Conservation (phyloP, 2,113 vertebrate species). For the Axis porcinus region DNA sequence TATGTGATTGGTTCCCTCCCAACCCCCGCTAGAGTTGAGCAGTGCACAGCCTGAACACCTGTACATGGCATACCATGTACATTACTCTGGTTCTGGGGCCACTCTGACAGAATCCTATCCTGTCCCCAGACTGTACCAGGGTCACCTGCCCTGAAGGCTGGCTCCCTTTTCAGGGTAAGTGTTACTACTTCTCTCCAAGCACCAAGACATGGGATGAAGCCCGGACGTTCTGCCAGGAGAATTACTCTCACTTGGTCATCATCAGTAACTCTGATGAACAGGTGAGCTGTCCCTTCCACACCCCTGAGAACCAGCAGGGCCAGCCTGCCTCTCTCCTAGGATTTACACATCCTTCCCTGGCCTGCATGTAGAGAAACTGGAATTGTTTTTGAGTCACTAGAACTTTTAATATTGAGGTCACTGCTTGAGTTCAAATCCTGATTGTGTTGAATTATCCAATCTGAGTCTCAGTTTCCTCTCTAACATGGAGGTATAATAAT, state of each 20-base stretch:
- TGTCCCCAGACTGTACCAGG: background rate
- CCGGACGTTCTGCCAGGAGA: conserved; percentile 57
- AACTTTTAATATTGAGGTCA: background rate
- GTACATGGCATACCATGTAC: background rate
- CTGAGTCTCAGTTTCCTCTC: background rate
- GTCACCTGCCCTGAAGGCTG: conserved; percentile 51
- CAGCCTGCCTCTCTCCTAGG: background rate
- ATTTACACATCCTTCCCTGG: background rate
- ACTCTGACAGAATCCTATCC: background rate
- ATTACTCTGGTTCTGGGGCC: background rate
- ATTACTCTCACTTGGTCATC: conserved; percentile 64
- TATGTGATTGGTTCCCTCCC: background rate
- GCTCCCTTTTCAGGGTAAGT: conserved; percentile 55
- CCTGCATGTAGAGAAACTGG: background rate
- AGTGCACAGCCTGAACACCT: background rate
- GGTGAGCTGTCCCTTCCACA: background rate
- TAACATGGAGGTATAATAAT: background rate
- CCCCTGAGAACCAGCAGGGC: background rate
- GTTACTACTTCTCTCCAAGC: conserved; percentile 62
- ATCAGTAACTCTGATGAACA: conserved; percentile 44
- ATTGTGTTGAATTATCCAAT: background rate
- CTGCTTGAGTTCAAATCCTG: background rate
- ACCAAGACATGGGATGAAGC: conserved; percentile 59
- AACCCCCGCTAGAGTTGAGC: background rate
- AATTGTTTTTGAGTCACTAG: background rate